Evolutionary conservation across 2,888 invertebrate genomes (phyloP), one percentile per base, ranked within the genome.

Genomic region (Phaedon cochleariae): DNA sequence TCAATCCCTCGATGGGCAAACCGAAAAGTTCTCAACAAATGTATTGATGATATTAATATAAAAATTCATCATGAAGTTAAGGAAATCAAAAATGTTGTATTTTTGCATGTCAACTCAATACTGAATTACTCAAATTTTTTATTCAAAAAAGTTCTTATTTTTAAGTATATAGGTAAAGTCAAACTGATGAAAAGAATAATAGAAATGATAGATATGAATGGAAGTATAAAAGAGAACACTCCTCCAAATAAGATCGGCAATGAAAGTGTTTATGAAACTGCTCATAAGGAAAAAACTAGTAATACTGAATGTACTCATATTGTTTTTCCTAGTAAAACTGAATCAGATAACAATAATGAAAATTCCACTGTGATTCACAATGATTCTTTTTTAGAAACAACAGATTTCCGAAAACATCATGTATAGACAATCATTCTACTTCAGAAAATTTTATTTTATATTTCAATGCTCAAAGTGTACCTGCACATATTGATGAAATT

Each of bases 11-110:
- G 52, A 15, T 52, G 52, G 52, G 29, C 29, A 29, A 52, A 52
- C 52, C 52, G 52, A 52, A 29, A 29, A 29, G 52, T 52, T 52
- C 52, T 52, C 15, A 29, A 52, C 29, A 52, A 52, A 20, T 52
- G 12, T 15, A 52, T 52, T 52, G 52, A 52, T 9, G 52, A 26
- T 52, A 52, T 52, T 15, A 52, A 52, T 52, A 52, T 26, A 26
- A 52, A 52, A 3, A 29, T 52, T 15, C 52, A 52, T 52, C 0
- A 52, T 52, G 29, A 29, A 29, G 52, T 52, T 15, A 15, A 52
- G 29, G 29, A 10, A 29, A 52, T n/a, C n/a, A 52, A 52, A 29
- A 52, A n/a, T n/a, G n/a, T n/a, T 48, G 17, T 17, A 48, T 48
- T 48, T 48, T 15, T 48, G 48, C 48, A 48, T 48, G 17, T 48